Evolutionary conservation across 2,888 invertebrate genomes (phyloP).

Genomic region (Carpatolechia fugitivella): DNA sequence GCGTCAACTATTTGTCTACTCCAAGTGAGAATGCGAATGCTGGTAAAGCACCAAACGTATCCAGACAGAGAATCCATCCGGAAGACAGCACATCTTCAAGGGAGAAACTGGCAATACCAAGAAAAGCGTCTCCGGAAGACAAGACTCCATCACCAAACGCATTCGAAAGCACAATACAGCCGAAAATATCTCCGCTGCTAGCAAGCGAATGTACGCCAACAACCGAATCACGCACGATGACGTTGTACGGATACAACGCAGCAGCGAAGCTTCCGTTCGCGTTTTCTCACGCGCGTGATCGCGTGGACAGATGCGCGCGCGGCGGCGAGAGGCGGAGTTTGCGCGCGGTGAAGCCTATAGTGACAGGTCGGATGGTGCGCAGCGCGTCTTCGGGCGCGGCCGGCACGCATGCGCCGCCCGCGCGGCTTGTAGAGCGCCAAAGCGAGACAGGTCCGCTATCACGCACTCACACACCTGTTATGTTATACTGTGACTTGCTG

Average conservation of each 20-base stretch:
- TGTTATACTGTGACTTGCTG: too few relatives aligned
- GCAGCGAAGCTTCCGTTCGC: constrained; percentile 73
- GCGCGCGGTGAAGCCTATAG: constrained; percentile 47
- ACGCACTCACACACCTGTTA: constrained; percentile 20
- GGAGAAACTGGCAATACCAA: constrained; percentile 53
- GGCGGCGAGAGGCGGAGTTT: constrained; percentile 48
- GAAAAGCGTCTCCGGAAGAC: constrained; percentile 61
- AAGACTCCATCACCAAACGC: constrained; percentile 58
- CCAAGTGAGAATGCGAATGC: constrained; percentile 43
- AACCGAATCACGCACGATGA: constrained; percentile 66
- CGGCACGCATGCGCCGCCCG: constrained; percentile 59
- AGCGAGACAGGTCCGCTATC: constrained; percentile 65
- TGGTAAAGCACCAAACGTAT: constrained; percentile 40
- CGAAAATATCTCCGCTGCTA: constrained; percentile 69
- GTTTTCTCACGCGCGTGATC: constrained; percentile 63
- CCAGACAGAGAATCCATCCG: constrained; percentile 66
- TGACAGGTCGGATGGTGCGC: constrained; percentile 74
- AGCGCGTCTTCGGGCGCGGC: constrained; percentile 74
- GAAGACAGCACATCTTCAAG: constrained; percentile 59
- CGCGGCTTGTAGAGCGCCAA: constrained; percentile 57
- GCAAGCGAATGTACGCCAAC: constrained; percentile 61
- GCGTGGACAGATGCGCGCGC: constrained; percentile 27
- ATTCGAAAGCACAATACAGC: constrained; percentile 54
- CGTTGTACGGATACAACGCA: constrained; percentile 74
- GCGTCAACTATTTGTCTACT: constrained; percentile 72